Base-by-base conservation (phyloP, 1,140 invertebrate species). In the Philopotamus ludificatus region DNA sequence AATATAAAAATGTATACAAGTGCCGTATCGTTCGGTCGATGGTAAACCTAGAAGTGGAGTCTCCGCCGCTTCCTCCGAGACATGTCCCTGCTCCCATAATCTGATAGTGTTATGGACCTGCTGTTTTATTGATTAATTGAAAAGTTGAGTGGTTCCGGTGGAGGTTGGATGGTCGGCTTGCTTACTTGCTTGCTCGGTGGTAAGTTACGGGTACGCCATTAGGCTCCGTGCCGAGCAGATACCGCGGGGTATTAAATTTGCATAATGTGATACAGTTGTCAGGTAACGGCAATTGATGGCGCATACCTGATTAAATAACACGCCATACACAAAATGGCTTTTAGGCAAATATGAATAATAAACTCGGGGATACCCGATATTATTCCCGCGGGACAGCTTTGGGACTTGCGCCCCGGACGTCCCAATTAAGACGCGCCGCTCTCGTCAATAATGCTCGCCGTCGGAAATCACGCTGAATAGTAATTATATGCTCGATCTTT, bases 221-320 rank as follows among this genome's bases (percentile, higher is more conserved):
- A 34, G 28, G 28, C 28, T 34, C 28, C 28, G 28, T 34, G 28
- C 28, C 28, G 28, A 34, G 28, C 28, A 34, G 28, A 34, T 34
- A 18, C 53, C 53, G 26, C 15, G 16, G 51, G 47, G 53, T 57
- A 57, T 57, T 57, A 57, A 57, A 60, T 60, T 60, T 60, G 41
- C 57, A 60, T 60, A 60, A 60, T 47, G 57, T 23, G 44, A 60
- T 60, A 60, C 57, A 47, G 42, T 60, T 60, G 42, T 60, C 57
- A 58, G 55, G 39, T 58, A 23, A 20, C 55, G 39, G 55, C 28
- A 58, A 58, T 58, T 58, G 55, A 58, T 58, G 55, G 55, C 55
- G 55, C 55, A 58, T 45, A 58, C 55, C 41, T 23, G 55, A 58
- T 58, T 58, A 58, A 58, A 58, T 58, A 44, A 22, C 53, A 57